phyloP scores from a whole-genome alignment of 2,888 invertebrate genomes.

The Dermolepida albohirtum region DNA sequence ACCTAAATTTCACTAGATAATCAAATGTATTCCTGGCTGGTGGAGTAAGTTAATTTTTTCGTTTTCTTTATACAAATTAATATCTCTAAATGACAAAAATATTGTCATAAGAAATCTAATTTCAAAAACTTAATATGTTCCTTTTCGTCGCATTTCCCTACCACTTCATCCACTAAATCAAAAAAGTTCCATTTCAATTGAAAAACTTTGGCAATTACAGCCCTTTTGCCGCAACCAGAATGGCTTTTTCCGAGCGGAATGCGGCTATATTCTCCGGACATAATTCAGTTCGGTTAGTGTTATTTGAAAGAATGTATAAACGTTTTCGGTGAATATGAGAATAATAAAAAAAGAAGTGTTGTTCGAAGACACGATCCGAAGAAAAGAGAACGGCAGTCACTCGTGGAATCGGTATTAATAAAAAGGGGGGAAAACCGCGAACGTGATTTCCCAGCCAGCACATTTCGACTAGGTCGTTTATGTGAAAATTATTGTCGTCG shows the following conservation, averaged over 20 bases:
- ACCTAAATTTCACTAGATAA: too few relatives aligned
- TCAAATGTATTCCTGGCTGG: too few relatives aligned
- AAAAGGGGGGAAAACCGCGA: background rate
- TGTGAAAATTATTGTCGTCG: conserved; percentile 16
- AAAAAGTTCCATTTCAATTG: conserved; percentile 32
- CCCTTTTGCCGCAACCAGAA: background rate
- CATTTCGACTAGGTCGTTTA: background rate
- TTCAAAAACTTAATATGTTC: too few relatives aligned
- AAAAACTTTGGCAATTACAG: conserved; percentile 41
- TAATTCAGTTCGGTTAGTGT: background rate
- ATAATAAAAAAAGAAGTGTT: conserved; percentile 11
- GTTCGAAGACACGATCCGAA: conserved; percentile 3
- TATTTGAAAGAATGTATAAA: conserved; percentile 5
- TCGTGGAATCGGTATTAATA: conserved; percentile 7
- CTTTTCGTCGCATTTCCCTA: too few relatives aligned
- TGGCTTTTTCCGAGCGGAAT: background rate
- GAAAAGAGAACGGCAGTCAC: background rate
- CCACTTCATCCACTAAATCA: conserved; percentile 4
- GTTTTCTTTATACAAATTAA: too few relatives aligned
- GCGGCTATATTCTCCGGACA: conserved; percentile 4
- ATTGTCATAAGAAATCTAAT: too few relatives aligned
- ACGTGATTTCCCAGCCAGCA: background rate
- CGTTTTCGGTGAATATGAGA: background rate
- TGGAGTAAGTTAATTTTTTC: too few relatives aligned
- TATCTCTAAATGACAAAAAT: too few relatives aligned